These are phyloP conservation scores for Cheiracanthium punctorium DNA, from an alignment of 2,888 invertebrate species.

Conservation along the genomic window DNA sequence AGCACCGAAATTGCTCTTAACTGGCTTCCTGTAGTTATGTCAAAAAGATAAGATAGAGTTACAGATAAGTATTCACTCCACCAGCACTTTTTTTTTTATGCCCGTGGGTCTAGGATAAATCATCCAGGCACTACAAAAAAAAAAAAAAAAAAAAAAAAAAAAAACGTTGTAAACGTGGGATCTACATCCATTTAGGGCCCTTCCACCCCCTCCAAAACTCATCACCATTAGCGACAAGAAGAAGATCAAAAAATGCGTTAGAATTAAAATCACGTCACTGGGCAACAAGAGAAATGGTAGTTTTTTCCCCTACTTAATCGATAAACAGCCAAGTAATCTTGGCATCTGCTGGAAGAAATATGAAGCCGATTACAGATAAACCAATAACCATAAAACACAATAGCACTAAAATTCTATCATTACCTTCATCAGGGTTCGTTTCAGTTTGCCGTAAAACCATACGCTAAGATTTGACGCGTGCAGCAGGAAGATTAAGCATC, in stretches of 20 bases:
- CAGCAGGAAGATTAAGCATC: background rate
- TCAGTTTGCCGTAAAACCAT: background rate
- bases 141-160: no score
- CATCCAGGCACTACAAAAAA: conserved; percentile 41
- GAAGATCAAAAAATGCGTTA: background rate
- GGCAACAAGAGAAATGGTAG: background rate
- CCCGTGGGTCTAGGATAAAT: background rate
- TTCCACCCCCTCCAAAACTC: background rate
- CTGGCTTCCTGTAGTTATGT: conserved; percentile 51
- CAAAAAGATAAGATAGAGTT: conserved; percentile 61
- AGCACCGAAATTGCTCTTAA: conserved; percentile 59
- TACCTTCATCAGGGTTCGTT: background rate
- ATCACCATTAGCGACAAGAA: background rate
- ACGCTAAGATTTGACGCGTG: background rate
- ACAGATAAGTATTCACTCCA: conserved; percentile 40
- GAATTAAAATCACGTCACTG: background rate
- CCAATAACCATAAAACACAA: background rate
- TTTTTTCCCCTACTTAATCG: background rate
- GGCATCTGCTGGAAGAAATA: background rate
- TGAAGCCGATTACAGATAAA: background rate
- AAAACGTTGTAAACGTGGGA: no score
- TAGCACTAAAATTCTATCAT: background rate
- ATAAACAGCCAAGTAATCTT: background rate
- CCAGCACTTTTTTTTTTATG: background rate
- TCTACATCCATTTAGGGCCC: background rate